Base-by-base conservation (phyloP, 2,113 vertebrate genomes). In the Rhegmatorhina hoffmannsi region DNA sequence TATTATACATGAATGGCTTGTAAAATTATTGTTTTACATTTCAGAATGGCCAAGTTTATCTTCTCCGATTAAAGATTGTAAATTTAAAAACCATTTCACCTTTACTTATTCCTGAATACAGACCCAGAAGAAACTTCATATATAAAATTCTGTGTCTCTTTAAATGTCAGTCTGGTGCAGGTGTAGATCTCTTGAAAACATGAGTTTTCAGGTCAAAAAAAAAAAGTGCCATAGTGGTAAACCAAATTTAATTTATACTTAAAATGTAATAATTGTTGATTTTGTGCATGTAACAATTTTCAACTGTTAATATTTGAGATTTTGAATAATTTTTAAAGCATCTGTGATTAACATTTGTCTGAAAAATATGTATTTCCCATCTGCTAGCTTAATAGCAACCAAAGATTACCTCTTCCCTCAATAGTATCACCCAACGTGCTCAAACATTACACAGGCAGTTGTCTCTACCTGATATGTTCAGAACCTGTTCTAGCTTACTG, bases 1-100 rank as follows among this genome's bases (percentile, higher is more conserved):
- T 92, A 95, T 96, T 96, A 81, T 95, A 94, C 82, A 87, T 90
- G 94, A 94, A 93, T 97, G 88, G 83, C 93, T 95, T 81, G 40
- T 79, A 80, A 85, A 95, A 78, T 68, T 8, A 58, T 56, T 70
- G 25, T 9, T 72, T 93, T 79, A 17, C 84, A 47, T 84, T 96
- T 90, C 46, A 76, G 43, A 91, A 87, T 87, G 36, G 50, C 13
- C 77, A 78, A 79, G 16, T 83, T 84, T 84, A 18, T 69, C 13
- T 53, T 67, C 63, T 93, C 59, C 79, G n/a, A 83, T 68, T 58
- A 59, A 91, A 85, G 38, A 76, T 47, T 84, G 24, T 34, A 53
- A 73, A 87, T 72, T 75, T 58, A 25, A 86, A 62, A 67, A 44
- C 0, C 5, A 64, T 66, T 86, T 72, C 9, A 79, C 3, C 36